Percentiles rank a stretch among this genome's conserved stretches.
phyloP scores from a whole-genome alignment of 1,140 invertebrate species.

The Fopius arisanus region DNA sequence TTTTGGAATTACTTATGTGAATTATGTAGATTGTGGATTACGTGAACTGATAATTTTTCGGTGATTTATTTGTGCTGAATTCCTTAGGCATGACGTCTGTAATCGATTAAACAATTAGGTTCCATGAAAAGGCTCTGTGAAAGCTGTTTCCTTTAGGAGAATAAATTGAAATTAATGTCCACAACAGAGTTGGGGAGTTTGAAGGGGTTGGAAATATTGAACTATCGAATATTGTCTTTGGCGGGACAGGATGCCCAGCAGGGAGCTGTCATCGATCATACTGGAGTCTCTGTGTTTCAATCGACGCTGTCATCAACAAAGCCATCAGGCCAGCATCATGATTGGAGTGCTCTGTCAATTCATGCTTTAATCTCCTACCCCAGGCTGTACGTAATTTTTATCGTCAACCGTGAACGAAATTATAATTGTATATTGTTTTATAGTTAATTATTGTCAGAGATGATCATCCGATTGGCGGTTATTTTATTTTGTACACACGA shows the following conservation, averaged over 20 bases:
- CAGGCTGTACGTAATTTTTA: neutral
- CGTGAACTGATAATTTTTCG: no score
- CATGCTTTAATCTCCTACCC: neutral
- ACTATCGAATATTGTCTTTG: neutral
- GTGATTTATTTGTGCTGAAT: no score
- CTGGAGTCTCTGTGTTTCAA: neutral
- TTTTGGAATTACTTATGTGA: no score
- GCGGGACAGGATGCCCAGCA: neutral
- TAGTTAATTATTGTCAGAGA: no score
- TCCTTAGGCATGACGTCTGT: no score
- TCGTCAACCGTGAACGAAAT: no score
- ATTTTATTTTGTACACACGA: no score
- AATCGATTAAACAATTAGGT: constrained; percentile 12
- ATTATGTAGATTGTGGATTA: no score
- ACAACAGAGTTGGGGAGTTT: neutral
- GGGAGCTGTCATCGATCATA: neutral
- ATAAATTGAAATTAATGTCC: constrained; percentile 26
- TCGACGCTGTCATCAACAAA: neutral
- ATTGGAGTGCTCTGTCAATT: neutral
- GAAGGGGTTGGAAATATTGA: neutral
- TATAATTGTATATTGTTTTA: no score
- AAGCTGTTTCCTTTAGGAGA: constrained; percentile 13
- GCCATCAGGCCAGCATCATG: neutral
- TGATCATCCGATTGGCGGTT: no score
- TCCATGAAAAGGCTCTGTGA: neutral